Conservation (phyloP, 2,113 vertebrate species). For the Chauna torquata region DNA sequence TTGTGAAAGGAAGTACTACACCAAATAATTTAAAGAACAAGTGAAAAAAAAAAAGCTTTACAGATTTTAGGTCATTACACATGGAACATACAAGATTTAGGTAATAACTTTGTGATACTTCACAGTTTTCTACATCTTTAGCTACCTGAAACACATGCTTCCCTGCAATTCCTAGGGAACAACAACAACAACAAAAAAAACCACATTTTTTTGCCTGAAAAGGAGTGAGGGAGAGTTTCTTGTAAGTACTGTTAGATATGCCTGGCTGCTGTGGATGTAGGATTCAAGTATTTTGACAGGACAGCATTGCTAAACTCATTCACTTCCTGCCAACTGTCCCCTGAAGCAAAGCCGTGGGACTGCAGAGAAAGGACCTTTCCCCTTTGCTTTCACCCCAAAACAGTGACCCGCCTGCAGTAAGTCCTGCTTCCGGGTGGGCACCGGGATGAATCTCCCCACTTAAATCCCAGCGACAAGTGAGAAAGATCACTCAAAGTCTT, state of each 20-base stretch:
- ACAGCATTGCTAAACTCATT: neutral
- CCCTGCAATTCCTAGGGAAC: neutral
- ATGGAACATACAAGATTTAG: neutral
- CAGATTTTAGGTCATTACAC: neutral
- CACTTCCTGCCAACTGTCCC: neutral
- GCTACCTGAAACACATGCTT: neutral
- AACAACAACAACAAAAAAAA: neutral
- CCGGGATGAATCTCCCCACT: accelerated
- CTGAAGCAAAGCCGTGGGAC: neutral
- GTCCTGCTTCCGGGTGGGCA: neutral
- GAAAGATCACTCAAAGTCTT: neutral
- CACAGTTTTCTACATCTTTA: neutral
- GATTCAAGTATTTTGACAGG: neutral
- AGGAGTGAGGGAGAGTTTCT: accelerated
- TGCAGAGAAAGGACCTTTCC: neutral
- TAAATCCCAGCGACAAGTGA: accelerated
- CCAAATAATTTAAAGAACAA: neutral
- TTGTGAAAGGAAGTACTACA: neutral
- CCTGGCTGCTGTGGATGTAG: neutral
- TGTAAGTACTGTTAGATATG: accelerated
- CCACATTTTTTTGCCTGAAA: neutral
- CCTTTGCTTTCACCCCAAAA: neutral
- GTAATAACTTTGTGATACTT: neutral
- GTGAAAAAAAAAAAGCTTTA: neutral
- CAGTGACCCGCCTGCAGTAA: neutral